Evolutionary conservation across 2,888 invertebrate genomes (phyloP), one percentile per base, ranked within the genome.

Genomic region (Nymphalis c-album): DNA sequence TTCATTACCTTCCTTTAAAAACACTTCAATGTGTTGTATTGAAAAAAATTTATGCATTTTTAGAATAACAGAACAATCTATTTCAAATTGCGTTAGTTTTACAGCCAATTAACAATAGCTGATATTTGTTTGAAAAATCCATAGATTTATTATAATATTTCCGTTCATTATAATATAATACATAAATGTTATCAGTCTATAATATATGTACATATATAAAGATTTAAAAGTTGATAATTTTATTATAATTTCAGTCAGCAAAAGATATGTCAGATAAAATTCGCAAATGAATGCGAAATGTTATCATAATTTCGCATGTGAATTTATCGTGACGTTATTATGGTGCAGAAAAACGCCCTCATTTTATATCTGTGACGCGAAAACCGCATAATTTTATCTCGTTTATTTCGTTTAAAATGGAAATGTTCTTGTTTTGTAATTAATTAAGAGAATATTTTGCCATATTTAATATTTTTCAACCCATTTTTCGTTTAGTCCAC

Each of bases 351-450:
- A 66, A 69, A 59, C 59, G 53, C 45, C 53, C 53, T 55, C 66
- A 55, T 66, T 69, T 66, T 60, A 62, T 69, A 63, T 51, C 50
- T 67, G 58, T 63, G 51, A 61, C 63, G 60, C 50, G 61, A 63
- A 67, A 64, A 60, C 64, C 53, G 64, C 64, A 60, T 64, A 64
- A 64, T 64, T 64, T 64, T 53, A 60, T 64, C 59, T 59, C 59
- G 50, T 67, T 64, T 64, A 64, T 64, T 64, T 64, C 7, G 45
- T 64, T 64, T 45, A 59, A 51, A 45, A 59, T 45, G 64, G 59
- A 64, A 64, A 59, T 26, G 22, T 50, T 59, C 45, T 64, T 64
- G 40, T 45, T 50, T 50, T 64, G 7, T 22, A 50, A 45, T 45
- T 40, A 55, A 55, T 55, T 31, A 55, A 55, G 8, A 50, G 26